Evolutionary conservation across 2,888 invertebrate species (phyloP).

Genomic region (Tipula confusa): DNA sequence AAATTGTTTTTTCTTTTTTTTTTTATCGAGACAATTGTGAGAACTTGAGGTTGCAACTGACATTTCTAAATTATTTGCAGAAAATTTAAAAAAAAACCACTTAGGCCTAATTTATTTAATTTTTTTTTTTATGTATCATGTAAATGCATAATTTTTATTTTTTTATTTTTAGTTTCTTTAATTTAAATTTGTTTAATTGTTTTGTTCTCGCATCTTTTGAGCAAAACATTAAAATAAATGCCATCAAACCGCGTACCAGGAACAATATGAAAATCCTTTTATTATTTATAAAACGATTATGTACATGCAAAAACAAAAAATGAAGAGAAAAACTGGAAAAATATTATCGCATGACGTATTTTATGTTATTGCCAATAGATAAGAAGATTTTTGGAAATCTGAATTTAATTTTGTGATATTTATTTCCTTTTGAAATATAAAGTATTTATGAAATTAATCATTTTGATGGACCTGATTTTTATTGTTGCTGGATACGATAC

Average conservation of each 20-base stretch:
- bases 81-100: background rate
- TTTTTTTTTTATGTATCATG: background rate
- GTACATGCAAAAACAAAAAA: background rate
- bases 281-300: background rate
- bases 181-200: background rate
- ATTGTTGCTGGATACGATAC: no score
- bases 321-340: background rate
- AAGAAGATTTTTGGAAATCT: no score
- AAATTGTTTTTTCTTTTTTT: background rate
- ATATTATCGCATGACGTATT: background rate
- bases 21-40: background rate
- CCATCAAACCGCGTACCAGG: background rate
- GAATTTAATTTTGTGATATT: no score
- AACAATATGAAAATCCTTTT: background rate
- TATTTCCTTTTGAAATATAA: no score
- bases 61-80: background rate
- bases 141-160: background rate
- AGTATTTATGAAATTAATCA: no score
- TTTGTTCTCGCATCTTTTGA: background rate
- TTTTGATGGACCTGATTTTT: no score
- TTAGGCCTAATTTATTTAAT: no score
- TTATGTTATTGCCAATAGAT: conserved; percentile 8
- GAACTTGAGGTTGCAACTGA: background rate
- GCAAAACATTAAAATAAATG: background rate
- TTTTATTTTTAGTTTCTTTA: background rate